Conservation (phyloP, 2,113 vertebrate species). For the Oxyruncus cristatus region DNA sequence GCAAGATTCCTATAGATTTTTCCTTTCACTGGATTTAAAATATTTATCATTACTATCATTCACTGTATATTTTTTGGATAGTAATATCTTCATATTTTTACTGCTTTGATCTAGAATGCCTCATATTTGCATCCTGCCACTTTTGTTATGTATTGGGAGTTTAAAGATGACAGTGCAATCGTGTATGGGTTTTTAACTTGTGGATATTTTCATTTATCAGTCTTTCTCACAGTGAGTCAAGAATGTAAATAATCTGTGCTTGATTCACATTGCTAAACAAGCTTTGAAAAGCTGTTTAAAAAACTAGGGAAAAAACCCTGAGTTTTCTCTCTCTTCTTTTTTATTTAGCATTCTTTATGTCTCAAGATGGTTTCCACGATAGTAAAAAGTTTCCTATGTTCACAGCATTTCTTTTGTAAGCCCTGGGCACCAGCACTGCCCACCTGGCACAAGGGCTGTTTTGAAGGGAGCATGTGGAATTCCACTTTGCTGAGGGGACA, state of each 20-base stretch:
- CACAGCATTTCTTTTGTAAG: background rate
- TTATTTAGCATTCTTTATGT: background rate
- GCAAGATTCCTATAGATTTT: background rate
- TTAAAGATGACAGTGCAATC: background rate
- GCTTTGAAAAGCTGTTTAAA: background rate
- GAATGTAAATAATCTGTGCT: background rate
- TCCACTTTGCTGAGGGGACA: background rate
- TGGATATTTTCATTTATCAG: background rate
- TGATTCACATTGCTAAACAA: background rate
- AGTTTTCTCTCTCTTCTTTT: background rate
- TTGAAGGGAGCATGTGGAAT: background rate
- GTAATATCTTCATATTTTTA: background rate
- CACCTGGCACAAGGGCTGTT: background rate
- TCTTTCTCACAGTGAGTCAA: background rate
- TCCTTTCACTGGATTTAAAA: background rate
- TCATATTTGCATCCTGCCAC: slow-evolving; percentile 32
- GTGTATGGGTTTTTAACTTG: background rate
- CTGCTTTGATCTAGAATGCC: slow-evolving; percentile 4
- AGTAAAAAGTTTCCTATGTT: background rate
- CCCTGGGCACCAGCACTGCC: background rate
- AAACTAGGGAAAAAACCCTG: background rate
- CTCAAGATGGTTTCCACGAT: background rate
- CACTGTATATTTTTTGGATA: background rate
- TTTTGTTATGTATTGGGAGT: background rate
- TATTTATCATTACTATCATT: background rate